Conservation (phyloP, 2,888 invertebrate species). For the Cantharis flavilabris region DNA sequence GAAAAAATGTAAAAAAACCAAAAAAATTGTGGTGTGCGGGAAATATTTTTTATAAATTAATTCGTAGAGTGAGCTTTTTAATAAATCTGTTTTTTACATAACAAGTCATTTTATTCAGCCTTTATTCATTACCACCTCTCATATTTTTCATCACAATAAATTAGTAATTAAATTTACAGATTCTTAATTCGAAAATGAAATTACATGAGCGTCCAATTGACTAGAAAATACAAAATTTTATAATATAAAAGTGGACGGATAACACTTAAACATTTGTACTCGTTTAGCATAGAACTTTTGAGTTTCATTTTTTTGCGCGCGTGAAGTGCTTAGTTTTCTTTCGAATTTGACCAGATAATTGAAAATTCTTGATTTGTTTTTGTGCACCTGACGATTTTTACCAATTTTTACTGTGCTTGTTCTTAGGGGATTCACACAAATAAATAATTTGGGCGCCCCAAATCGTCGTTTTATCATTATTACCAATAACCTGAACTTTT, state of each 20-base stretch:
- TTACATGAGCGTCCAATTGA: constrained; percentile 24
- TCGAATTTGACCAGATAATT: neutral
- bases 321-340: neutral
- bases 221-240: constrained; percentile 27
- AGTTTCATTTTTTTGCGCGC: neutral
- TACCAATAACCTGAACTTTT: no score
- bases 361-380: neutral
- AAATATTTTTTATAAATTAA: constrained; percentile 26
- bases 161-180: constrained; percentile 26
- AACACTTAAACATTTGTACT: constrained; percentile 24
- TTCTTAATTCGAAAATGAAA: constrained; percentile 9
- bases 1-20: constrained; percentile 3
- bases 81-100: constrained; percentile 29
- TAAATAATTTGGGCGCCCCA: no score
- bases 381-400: neutral
- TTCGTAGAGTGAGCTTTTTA: constrained; percentile 23
- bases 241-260: constrained; percentile 30
- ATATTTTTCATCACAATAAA: constrained; percentile 13
- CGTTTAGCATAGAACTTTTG: constrained; percentile 6
- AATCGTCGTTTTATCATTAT: neutral
- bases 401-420: neutral
- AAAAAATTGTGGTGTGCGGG: constrained; percentile 19
- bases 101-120: constrained; percentile 26
- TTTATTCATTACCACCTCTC: constrained; percentile 15
- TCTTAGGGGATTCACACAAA: neutral